phyloP scores from a whole-genome alignment of 2,888 invertebrate species.

The Xylota segnis region DNA sequence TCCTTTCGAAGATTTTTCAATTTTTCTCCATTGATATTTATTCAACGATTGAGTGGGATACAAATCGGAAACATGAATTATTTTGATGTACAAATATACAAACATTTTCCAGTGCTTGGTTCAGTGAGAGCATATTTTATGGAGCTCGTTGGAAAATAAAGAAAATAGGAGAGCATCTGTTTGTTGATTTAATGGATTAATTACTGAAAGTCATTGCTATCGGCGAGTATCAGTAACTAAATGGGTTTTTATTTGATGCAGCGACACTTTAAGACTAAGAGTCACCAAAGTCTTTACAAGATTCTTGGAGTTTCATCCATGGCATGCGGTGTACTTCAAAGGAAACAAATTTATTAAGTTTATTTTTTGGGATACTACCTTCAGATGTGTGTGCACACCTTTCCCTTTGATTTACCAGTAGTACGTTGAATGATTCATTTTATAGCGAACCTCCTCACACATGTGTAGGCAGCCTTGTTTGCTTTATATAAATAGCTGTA shows the following conservation, averaged over 20 bases:
- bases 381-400: neutral
- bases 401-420: neutral
- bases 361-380: neutral
- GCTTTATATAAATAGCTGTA: neutral
- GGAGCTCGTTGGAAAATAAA: neutral
- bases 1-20: conserved; percentile 32
- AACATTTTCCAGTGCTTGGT: conserved; percentile 6
- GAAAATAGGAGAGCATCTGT: conserved; percentile 17
- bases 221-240: neutral
- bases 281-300: neutral
- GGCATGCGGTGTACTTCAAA: no score
- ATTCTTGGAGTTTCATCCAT: neutral
- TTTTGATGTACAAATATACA: conserved; percentile 54
- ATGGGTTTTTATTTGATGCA: neutral
- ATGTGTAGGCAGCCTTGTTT: neutral
- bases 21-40: conserved; percentile 34
- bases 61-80: conserved; percentile 59
- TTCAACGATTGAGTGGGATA: conserved; percentile 28
- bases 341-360: neutral
- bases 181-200: conserved; percentile 25
- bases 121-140: conserved; percentile 40
- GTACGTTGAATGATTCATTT: neutral
- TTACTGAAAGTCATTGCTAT: conserved; percentile 23
- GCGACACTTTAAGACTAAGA: neutral
- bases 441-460: neutral